Base-by-base conservation (phyloP, 2,888 invertebrate genomes). In the Iselma pallidipennis region DNA sequence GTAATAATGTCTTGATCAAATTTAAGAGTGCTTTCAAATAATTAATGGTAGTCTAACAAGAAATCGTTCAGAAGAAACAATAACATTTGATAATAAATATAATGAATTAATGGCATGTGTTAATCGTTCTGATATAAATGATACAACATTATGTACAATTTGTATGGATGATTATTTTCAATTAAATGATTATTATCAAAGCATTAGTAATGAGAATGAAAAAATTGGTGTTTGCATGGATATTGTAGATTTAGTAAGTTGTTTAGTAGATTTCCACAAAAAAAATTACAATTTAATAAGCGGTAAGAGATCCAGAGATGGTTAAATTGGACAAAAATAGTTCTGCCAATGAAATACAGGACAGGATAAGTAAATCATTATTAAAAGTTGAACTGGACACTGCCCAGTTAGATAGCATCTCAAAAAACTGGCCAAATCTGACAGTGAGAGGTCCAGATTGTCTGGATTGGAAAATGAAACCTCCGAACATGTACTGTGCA, bases 141-240 rank as follows among this genome's bases (percentile, higher is more conserved):
- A 80, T 65, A 70, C 72, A 23, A 78, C 79, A 50, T 78, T 86
- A 9, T 89, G 88, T 78, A 73, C 79, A 25, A 80, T 81, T 49
- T 89, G 89, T 73, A 83, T 84, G 81, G 76, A 82, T 28, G 72
- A 76, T 4, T 89, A 89, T 75, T 49, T 83, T 6, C 73, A 79
- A 33, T 76, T 89, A 64, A 87, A 88, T 74, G 76, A 82, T 49
- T 87, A 83, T 73, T 89, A 88, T 74, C 83, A 84, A 71, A 81
- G 83, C 28, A 80, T 89, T 57, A 88, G 81, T 68, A 85, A 85
- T 74, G 78, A 83, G 57, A 84, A 86, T 73, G 87, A 86, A 61
- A 83, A 85, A 57, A 85, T 86, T 64, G 84, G 83, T 63, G 82
- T 88, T 61, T 89, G 89, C 71, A 88, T 89, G 86, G 89, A 89